Evolutionary conservation across 92 coral and sea anemone genomes (phyloP).

Genomic region (Pocillopora meandrina): DNA sequence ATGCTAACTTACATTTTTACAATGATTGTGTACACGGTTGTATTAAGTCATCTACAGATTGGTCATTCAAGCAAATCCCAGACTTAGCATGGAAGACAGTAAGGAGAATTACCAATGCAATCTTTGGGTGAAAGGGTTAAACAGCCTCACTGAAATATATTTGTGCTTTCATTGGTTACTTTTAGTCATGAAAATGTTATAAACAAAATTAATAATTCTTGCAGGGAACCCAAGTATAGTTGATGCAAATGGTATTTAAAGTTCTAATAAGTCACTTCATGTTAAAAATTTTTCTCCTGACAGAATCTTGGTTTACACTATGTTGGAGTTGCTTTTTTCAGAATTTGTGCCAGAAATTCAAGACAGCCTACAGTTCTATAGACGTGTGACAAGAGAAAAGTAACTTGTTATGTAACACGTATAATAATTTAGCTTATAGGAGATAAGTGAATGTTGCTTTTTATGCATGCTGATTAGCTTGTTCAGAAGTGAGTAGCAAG

Average conservation of each 20-base stretch:
- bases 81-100: no score
- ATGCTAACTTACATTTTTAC: neutral
- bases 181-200: no score
- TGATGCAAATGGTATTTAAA: neutral
- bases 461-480: no score
- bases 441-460: no score
- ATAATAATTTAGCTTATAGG: no score
- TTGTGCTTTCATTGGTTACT: no score
- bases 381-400: neutral
- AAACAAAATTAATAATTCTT: neutral
- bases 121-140: no score
- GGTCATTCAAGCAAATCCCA: neutral
- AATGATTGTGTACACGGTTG: neutral
- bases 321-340: constrained; percentile 73
- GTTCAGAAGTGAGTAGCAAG: no score
- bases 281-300: neutral
- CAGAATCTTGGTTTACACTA: constrained; percentile 69
- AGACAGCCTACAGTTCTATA: constrained; percentile 30
- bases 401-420: neutral
- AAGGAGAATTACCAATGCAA: no score
- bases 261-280: neutral
- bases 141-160: no score
- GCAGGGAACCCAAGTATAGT: neutral
- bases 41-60: neutral
- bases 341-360: constrained; percentile 82